Evolutionary conservation across 2,113 vertebrate genomes (phyloP).

Genomic region (Entosphenus tridentatus): DNA sequence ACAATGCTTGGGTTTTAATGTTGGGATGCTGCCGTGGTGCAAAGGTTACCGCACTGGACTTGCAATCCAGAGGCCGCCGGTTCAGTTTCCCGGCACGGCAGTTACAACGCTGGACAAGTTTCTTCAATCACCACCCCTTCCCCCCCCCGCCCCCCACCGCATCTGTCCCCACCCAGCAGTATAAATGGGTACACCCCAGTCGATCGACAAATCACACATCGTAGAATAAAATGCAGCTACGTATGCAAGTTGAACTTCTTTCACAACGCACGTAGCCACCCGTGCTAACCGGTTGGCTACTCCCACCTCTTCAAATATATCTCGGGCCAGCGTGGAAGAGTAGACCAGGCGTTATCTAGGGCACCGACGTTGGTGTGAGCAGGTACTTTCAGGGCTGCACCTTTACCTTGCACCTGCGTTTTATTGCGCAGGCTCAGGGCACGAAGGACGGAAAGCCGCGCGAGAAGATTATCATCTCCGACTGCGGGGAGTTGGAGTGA

Average conservation of each 20-base stretch:
- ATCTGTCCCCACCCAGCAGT: neutral
- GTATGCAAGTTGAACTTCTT: no score
- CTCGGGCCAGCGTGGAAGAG: neutral
- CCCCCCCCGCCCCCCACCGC: neutral
- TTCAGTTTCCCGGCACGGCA: no score
- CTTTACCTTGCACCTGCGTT: fast-evolving
- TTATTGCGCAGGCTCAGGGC: slow-evolving; percentile 43
- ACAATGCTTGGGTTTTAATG: no score
- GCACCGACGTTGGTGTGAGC: fast-evolving
- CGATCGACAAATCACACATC: neutral
- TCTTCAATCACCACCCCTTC: neutral
- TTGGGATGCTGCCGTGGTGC: no score
- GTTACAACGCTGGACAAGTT: no score
- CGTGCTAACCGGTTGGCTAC: neutral
- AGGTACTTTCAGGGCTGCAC: fast-evolving
- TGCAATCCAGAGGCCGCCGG: no score
- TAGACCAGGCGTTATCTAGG: neutral
- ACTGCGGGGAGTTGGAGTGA: slow-evolving; percentile 67
- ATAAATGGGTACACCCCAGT: neutral
- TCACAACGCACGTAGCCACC: no score
- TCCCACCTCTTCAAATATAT: neutral
- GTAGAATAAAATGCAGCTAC: no score
- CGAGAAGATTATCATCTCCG: slow-evolving; percentile 77
- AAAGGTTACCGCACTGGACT: no score
- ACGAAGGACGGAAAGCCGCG: slow-evolving; percentile 67